Conservation (phyloP, 2,888 invertebrate genomes). For the Chrysolina haemoptera region DNA sequence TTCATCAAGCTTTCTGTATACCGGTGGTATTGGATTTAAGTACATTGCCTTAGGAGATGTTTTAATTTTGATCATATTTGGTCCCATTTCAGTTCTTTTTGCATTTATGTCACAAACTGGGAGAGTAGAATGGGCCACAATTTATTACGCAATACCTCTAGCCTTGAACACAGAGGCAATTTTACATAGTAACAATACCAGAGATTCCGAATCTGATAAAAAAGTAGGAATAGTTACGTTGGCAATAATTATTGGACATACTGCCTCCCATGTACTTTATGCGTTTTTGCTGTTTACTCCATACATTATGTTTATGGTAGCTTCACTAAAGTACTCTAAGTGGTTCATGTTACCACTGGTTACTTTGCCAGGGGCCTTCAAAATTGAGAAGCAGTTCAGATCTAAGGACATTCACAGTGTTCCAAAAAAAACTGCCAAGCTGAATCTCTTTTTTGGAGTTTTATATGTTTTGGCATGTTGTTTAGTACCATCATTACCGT, state of each 20-base stretch:
- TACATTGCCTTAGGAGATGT: constrained; percentile 96
- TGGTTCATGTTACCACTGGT: constrained; percentile 93
- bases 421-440: constrained; percentile 89
- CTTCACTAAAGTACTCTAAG: constrained; percentile 85
- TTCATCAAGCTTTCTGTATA: constrained; percentile 96
- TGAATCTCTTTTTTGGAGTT: constrained; percentile 93
- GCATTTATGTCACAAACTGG: constrained; percentile 95
- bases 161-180: constrained; percentile 96
- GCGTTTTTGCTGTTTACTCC: constrained; percentile 92
- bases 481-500: constrained; percentile 78
- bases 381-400: constrained; percentile 91
- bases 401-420: constrained; percentile 84
- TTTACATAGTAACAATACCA: constrained; percentile 94
- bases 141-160: constrained; percentile 94
- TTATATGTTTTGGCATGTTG: constrained; percentile 89
- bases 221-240: constrained; percentile 94
- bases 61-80: constrained; percentile 92
- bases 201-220: constrained; percentile 90
- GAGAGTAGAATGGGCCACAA: constrained; percentile 89
- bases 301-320: constrained; percentile 90
- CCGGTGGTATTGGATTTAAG: constrained; percentile 95
- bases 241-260: constrained; percentile 93
- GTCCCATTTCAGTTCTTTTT: constrained; percentile 94
- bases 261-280: constrained; percentile 92
- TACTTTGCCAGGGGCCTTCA: constrained; percentile 90